Evolutionary conservation across 1,140 invertebrate species (phyloP).

Genomic region (Drosophila repletoides): DNA sequence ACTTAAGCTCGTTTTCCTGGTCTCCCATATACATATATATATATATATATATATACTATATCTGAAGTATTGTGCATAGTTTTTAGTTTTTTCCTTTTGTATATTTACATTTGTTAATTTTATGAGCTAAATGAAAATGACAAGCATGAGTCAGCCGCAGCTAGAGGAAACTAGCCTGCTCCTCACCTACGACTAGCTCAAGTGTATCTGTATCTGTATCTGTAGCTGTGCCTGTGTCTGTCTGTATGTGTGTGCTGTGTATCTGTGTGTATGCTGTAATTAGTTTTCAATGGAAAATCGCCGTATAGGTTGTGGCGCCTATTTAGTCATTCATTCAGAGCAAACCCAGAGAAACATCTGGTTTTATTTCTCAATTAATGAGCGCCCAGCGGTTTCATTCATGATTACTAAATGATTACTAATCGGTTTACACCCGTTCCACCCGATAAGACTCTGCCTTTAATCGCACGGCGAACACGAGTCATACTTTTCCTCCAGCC

Average conservation of each 20-base stretch:
- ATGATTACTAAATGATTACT: background rate
- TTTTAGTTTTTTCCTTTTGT: too few relatives aligned
- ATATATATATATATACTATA: background rate
- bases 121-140: conserved; percentile 57
- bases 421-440: background rate
- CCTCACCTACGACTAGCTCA: conserved; percentile 13
- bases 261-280: conserved; percentile 4
- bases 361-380: conserved; percentile 32
- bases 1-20: conserved; percentile 14
- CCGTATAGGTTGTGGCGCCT: conserved; percentile 16
- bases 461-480: background rate
- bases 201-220: conserved; percentile 6
- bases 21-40: background rate
- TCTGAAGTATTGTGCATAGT: conserved; percentile 29
- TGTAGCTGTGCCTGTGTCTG: conserved; percentile 10
- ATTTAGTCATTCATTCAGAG: conserved; percentile 58
- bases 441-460: background rate
- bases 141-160: conserved; percentile 24
- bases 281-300: conserved; percentile 61
- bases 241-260: conserved; percentile 5
- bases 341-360: conserved; percentile 49
- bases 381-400: conserved; percentile 14
- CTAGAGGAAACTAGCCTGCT: conserved; percentile 41
- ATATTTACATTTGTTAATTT: conserved; percentile 50
- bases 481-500: too few relatives aligned